Evolutionary conservation across 1,140 invertebrate species (phyloP).

Genomic region (Platyscapa corneri): DNA sequence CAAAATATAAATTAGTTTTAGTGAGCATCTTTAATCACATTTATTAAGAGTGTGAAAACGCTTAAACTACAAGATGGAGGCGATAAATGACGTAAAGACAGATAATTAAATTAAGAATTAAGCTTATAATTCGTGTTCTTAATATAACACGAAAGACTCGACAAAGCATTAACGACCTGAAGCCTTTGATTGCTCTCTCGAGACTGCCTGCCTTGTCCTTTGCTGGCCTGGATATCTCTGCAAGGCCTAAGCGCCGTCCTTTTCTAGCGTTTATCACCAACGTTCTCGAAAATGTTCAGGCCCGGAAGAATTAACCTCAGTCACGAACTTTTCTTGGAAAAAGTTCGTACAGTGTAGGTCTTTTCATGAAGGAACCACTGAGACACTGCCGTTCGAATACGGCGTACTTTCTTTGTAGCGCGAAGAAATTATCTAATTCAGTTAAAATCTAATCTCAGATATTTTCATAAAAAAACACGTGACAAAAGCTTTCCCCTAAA

Average conservation of each 20-base stretch:
- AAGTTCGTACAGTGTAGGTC: neutral
- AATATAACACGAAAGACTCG: neutral
- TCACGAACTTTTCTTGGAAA: neutral
- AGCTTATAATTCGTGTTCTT: constrained; percentile 1
- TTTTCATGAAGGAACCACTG: neutral
- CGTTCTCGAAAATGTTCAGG: neutral
- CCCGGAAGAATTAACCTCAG: neutral
- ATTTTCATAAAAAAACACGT: neutral
- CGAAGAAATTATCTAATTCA: neutral
- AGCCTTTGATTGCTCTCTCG: constrained; percentile 18
- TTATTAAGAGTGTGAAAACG: neutral
- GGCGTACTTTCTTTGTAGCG: neutral
- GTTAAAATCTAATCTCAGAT: neutral
- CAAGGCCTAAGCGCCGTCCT: neutral
- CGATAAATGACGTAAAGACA: constrained; percentile 4
- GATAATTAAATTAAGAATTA: constrained; percentile 16
- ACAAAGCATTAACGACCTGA: constrained; percentile 16
- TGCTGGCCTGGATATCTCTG: neutral
- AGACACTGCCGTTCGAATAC: neutral
- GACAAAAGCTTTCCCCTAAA: neutral
- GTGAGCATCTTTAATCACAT: neutral
- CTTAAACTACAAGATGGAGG: neutral
- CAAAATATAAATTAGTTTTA: neutral
- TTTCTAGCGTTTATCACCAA: neutral
- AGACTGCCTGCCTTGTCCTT: neutral